Evolutionary conservation across 2,888 invertebrate species (phyloP).

Genomic region (Eulithis testata): DNA sequence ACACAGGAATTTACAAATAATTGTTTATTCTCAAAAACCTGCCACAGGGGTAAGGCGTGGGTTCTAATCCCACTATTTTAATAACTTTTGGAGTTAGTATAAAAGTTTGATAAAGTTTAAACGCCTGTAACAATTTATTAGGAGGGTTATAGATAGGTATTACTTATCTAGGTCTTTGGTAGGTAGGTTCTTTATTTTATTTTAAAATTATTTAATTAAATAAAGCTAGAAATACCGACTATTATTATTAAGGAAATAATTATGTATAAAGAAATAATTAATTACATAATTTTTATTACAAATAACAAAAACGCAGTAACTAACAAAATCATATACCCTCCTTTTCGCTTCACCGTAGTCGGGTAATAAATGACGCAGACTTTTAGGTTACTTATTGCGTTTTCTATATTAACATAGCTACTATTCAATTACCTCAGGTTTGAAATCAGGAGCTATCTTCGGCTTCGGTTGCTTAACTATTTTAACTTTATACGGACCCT

Average conservation of each 20-base stretch:
- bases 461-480: constrained; percentile 83
- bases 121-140: neutral
- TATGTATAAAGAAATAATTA: neutral
- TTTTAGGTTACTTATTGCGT: constrained; percentile 15
- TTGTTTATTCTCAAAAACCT: neutral
- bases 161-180: neutral
- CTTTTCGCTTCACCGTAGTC: too few relatives aligned
- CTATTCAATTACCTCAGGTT: constrained; percentile 63
- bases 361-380: neutral
- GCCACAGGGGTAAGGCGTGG: too few relatives aligned
- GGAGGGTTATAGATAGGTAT: neutral
- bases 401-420: neutral
- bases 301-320: neutral
- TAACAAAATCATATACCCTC: too few relatives aligned
- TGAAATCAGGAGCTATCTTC: constrained; percentile 72
- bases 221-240: neutral
- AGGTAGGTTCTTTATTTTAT: neutral
- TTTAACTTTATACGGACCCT: constrained; percentile 81
- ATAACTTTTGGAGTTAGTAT: neutral
- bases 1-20: neutral
- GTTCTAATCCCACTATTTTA: neutral
- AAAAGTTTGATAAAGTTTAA: neutral
- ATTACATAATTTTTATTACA: neutral
- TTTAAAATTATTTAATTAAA: neutral
- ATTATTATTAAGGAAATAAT: neutral